Evolutionary conservation across 2,888 invertebrate genomes (phyloP).

Genomic region (Agapostemon virescens): DNA sequence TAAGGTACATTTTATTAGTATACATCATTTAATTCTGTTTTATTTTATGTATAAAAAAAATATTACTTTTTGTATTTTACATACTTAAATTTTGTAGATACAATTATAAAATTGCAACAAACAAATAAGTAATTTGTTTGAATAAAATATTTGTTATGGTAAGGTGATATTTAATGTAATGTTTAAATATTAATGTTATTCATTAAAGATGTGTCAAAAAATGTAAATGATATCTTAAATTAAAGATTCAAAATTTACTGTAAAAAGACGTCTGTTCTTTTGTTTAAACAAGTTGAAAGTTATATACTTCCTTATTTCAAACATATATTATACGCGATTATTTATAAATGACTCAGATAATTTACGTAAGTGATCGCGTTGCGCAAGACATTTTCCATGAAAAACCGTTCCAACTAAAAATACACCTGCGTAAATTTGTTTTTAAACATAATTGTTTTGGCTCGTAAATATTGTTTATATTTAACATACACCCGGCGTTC

Average conservation of each 20-base stretch:
- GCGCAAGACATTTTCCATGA: slow-evolving; percentile 53
- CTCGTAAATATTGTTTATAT: neutral
- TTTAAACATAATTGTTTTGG: neutral
- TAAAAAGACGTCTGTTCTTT: neutral
- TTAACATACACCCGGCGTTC: neutral
- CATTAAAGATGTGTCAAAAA: neutral
- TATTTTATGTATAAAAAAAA: neutral
- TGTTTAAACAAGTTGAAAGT: neutral
- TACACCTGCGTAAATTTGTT: slow-evolving; percentile 30
- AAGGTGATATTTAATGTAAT: neutral
- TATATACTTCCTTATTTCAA: slow-evolving; percentile 12
- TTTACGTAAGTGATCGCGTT: slow-evolving; percentile 53
- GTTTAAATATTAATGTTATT: neutral
- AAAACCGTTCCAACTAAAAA: slow-evolving; percentile 50
- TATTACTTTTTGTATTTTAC: no score
- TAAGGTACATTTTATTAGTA: neutral
- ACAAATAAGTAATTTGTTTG: neutral
- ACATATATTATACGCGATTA: slow-evolving; percentile 31
- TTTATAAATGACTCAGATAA: slow-evolving; percentile 40
- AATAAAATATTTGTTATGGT: neutral
- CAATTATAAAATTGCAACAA: neutral
- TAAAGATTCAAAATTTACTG: neutral
- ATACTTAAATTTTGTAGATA: neutral
- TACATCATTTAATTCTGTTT: neutral
- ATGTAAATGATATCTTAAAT: neutral